Base-by-base conservation (phyloP, 2,888 invertebrate genomes). In the Spodoptera exigua region DNA sequence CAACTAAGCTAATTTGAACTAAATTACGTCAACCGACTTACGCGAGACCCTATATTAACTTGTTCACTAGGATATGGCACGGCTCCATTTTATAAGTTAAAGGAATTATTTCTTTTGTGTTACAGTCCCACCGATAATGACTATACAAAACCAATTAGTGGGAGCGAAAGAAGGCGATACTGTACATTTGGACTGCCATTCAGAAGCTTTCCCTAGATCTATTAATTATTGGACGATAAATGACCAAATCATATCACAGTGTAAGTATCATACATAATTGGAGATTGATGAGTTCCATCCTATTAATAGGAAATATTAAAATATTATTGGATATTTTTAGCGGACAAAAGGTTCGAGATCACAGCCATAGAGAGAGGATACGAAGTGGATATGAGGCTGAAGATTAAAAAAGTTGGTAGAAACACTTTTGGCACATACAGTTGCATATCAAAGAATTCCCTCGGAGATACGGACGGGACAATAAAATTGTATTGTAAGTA, bases 171-270 rank as follows among this genome's bases (percentile, higher is more conserved):
- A 96, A 81, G 96, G 96, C 18, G 96, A 96, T 77, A 95, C 95
- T 69, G 95, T 97, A 79, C 95, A 95, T 47, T 89, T 97, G 70
- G 97, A 97, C 80, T 97, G 97, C 81, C 95, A 96, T 83, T 96
- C 96, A 14, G 97, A 97, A 89, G 97, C 97, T 17, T 96, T 95
- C 83, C 97, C 97, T 32, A 96, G 96, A 86, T 96, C 97, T 64
- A 96, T 97, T 81, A 97, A 96, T 91, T 97, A 97, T 88, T 97
- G 97, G 97, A 96, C 96, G 52, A 95, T 95, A 84, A 95, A 96
- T 82, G 96, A 96, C 70, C 96, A 96, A 87, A 96, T 96, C 74
- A 95, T 96, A 88, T 95, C 96, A 78, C 96, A 96, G 84, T 96
- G 96, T 96, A 80, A 90, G 93, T 89, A 78, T 59, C 49, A 64